A percentile compares a stretch with the other conserved stretches of the same genome.
phyloP scores from a whole-genome alignment of 2,797 vertebrate genomes.

The Rhodeus uyekii region DNA sequence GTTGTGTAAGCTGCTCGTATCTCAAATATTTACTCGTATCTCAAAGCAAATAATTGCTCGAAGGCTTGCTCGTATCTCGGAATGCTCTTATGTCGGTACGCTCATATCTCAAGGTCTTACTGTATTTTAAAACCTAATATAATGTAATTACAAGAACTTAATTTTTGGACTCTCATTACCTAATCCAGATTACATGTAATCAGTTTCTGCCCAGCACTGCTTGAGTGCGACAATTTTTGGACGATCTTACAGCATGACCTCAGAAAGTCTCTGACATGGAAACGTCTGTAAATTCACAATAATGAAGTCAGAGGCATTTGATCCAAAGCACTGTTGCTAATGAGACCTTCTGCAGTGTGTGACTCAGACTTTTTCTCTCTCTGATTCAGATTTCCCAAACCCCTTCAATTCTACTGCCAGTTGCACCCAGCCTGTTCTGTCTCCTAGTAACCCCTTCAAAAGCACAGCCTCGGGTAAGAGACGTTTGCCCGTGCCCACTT shows the following conservation, averaged over 20 bases:
- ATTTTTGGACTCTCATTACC: no score
- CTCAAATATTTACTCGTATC: no score
- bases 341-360: not conserved
- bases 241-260: constrained; percentile 17
- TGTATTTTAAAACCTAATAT: no score
- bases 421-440: constrained; percentile 75
- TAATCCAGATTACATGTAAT: not conserved
- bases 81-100: no score
- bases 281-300: constrained; percentile 35
- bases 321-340: not conserved
- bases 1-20: no score
- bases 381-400: constrained; percentile 81
- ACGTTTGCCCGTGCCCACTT: not conserved
- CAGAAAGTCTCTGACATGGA: not conserved
- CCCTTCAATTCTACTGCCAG: constrained; percentile 77
- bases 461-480: constrained; percentile 79
- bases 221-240: not conserved
- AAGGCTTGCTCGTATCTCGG: no score
- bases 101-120: no score
- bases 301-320: constrained; percentile 4
- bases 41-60: no score
- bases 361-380: not conserved
- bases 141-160: no score
- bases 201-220: not conserved
- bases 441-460: constrained; percentile 90